Evolutionary conservation across 2,797 vertebrate species (phyloP).

Genomic region (Caiman crocodilus): DNA sequence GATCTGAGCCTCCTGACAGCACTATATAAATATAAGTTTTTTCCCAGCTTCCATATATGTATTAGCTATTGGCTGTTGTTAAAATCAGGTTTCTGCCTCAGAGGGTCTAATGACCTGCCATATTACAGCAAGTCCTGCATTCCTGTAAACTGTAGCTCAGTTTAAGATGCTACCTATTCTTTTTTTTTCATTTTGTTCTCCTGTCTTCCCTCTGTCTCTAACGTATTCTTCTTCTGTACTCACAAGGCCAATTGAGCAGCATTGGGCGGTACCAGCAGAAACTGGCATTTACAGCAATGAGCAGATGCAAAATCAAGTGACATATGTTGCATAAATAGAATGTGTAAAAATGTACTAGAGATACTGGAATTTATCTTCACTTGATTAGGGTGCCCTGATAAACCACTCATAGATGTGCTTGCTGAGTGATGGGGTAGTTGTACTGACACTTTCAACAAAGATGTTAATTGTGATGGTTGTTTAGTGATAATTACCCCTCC

Average conservation of each 20-base stretch:
- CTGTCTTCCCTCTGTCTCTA: neutral
- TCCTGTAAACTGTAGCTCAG: neutral
- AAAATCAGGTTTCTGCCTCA: neutral
- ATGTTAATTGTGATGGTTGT: neutral
- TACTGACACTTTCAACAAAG: neutral
- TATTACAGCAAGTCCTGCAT: neutral
- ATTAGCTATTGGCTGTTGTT: neutral
- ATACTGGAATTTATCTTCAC: neutral
- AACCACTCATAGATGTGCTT: neutral
- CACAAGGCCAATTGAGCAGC: neutral
- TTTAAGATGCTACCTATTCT: neutral
- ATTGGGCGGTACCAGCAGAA: neutral
- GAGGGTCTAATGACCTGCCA: neutral
- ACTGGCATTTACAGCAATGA: neutral
- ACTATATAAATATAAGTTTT: rapidly evolving
- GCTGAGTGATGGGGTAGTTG: neutral
- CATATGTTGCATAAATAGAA: neutral
- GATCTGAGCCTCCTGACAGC: neutral
- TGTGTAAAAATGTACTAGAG: rapidly evolving
- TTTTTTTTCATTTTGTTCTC: neutral
- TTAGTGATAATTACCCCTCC: neutral
- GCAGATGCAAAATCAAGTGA: neutral
- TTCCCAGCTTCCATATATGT: neutral
- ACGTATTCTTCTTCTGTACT: neutral
- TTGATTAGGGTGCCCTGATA: neutral